phyloP scores from a whole-genome alignment of 2,113 vertebrate genomes.

The Sander lucioperca region DNA sequence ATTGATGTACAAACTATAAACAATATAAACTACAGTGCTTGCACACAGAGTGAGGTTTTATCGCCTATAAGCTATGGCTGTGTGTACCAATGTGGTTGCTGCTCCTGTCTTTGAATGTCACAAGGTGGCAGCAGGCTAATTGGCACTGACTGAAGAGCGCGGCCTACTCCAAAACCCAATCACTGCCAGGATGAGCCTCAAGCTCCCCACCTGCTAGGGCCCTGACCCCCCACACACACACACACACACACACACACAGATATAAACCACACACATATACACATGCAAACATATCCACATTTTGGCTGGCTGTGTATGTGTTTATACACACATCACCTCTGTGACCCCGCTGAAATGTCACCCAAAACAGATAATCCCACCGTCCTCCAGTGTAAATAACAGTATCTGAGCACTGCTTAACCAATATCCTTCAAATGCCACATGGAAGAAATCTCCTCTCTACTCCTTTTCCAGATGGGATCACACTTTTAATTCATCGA shows the following conservation, averaged over 20 bases:
- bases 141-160: slow-evolving; percentile 76
- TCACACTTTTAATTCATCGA: slow-evolving; percentile 19
- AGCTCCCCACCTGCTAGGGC: slow-evolving; percentile 48
- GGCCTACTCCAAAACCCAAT: slow-evolving; percentile 73
- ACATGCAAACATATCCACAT: slow-evolving; percentile 46
- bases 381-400: slow-evolving; percentile 65
- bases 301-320: slow-evolving; percentile 28
- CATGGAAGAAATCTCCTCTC: slow-evolving; percentile 16
- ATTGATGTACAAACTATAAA: no score
- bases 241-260: slow-evolving; percentile 24
- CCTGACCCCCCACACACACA: slow-evolving; percentile 21
- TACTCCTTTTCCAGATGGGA: slow-evolving; percentile 38
- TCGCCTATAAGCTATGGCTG: slow-evolving; percentile 8
- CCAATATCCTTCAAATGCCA: slow-evolving; percentile 63
- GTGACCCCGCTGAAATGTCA: slow-evolving; percentile 76
- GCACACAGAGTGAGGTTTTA: background rate
- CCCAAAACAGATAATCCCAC: slow-evolving; percentile 68
- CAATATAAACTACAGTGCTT: background rate
- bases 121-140: slow-evolving; percentile 80
- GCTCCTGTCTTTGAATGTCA: slow-evolving; percentile 77
- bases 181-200: slow-evolving; percentile 68
- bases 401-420: slow-evolving; percentile 42
- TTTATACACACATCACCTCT: slow-evolving; percentile 62
- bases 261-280: slow-evolving; percentile 35
- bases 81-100: slow-evolving; percentile 31